Evolutionary conservation across 1,140 invertebrate genomes (phyloP).

Genomic region (Nymphalis io): DNA sequence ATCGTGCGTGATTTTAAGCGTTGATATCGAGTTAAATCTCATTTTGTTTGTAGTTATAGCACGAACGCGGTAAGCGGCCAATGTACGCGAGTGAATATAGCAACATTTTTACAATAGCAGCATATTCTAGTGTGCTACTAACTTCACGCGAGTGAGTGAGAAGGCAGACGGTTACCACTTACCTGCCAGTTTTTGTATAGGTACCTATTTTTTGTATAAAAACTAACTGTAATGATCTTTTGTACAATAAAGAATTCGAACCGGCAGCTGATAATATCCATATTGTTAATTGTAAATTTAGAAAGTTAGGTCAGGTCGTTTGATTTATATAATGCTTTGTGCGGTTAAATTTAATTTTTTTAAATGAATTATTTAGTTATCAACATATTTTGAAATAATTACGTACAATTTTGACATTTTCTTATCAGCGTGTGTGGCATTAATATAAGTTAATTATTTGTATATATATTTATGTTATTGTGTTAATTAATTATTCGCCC

Average conservation of each 20-base stretch:
- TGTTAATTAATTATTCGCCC: conserved; percentile 12
- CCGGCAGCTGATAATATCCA: conserved; percentile 9
- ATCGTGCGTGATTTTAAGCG: conserved; percentile 57
- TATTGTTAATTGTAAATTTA: conserved; percentile 23
- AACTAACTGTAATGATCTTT: conserved; percentile 42
- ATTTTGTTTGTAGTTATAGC: conserved; percentile 64
- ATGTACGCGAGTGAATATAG: conserved; percentile 9
- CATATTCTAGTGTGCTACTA: conserved; percentile 28
- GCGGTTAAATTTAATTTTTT: background rate
- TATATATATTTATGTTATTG: background rate
- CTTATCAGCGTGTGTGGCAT: background rate
- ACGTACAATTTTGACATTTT: background rate
- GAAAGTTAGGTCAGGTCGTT: conserved; percentile 19
- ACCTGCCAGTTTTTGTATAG: conserved; percentile 39
- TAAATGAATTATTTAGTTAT: background rate
- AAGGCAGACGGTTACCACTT: conserved; percentile 32
- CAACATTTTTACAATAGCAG: conserved; percentile 16
- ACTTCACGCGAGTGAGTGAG: conserved; percentile 48
- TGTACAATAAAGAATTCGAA: conserved; percentile 42
- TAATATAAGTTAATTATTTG: background rate
- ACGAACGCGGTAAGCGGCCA: conserved; percentile 43
- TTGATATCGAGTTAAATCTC: conserved; percentile 56
- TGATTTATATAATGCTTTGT: background rate
- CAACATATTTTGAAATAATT: background rate
- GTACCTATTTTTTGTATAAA: conserved; percentile 30